Percentiles rank a stretch among this genome's conserved stretches.
Evolutionary conservation across 2,797 vertebrate genomes (phyloP).

Genomic region (Threskiornis aethiopicus): DNA sequence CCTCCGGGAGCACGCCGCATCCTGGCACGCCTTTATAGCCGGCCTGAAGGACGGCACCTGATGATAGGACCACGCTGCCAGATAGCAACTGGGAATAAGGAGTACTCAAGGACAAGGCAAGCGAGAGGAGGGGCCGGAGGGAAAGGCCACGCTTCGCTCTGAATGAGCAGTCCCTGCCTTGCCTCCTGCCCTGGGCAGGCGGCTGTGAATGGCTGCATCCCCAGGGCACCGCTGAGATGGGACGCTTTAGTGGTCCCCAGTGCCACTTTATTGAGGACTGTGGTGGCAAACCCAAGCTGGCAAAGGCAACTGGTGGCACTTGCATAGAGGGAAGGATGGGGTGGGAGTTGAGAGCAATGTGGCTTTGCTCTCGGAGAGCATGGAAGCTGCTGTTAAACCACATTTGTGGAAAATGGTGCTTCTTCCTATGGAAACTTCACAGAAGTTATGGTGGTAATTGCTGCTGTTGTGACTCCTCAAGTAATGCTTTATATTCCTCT

Average conservation of each 20-base stretch:
- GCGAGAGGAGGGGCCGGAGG: neutral
- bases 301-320: neutral
- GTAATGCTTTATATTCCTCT: neutral
- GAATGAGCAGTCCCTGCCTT: neutral
- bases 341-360: rapidly evolving
- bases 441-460: neutral
- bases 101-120: conserved; percentile 38
- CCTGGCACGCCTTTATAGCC: conserved; percentile 72
- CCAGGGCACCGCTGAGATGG: neutral
- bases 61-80: conserved; percentile 70
- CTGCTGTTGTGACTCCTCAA: neutral
- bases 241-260: neutral
- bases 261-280: neutral
- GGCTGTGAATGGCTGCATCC: rapidly evolving
- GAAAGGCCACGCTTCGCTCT: neutral
- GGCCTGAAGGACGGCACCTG: conserved; percentile 70
- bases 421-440: neutral
- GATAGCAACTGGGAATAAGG: conserved; percentile 57
- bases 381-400: neutral
- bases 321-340: neutral
- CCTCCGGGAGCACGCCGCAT: neutral
- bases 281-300: neutral
- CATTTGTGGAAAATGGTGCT: rapidly evolving
- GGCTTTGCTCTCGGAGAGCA: neutral
- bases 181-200: neutral